Evolutionary conservation across 2,797 vertebrate species (phyloP).

Genomic region (Sebastes kiyomatsui): DNA sequence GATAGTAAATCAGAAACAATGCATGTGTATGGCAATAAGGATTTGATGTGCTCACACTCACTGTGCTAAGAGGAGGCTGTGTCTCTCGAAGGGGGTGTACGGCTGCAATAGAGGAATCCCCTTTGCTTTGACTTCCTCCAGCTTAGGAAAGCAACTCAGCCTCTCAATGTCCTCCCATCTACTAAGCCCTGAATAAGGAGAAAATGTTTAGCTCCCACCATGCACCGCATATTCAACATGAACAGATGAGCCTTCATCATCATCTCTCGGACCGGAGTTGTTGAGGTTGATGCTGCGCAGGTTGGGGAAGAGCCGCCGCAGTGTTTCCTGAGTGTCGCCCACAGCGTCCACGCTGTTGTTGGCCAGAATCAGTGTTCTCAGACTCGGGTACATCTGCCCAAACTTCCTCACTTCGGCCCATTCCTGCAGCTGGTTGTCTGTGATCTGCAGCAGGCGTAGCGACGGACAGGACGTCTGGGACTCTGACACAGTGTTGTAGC

Average conservation of each 20-base stretch:
- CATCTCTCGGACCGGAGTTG: conserved; percentile 89
- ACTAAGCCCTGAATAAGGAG: conserved; percentile 83
- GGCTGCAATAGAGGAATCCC: conserved; percentile 94
- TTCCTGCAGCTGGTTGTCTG: conserved; percentile 94
- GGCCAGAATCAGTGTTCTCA: conserved; percentile 91
- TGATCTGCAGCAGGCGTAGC: conserved; percentile 95
- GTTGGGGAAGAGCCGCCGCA: conserved; percentile 90
- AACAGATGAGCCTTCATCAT: background rate
- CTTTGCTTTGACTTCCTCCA: conserved; percentile 91
- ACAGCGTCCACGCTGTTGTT: conserved; percentile 92
- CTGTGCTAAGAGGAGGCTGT: conserved; percentile 91
- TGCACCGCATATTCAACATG: rapidly evolving
- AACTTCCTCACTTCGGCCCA: conserved; percentile 95
- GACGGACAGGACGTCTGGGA: conserved; percentile 88
- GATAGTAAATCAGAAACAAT: background rate
- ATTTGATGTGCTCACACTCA: conserved; percentile 55
- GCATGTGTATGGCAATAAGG: background rate
- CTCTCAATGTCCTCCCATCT: conserved; percentile 95
- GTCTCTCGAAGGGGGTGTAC: conserved; percentile 90
- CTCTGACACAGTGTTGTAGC: conserved; percentile 89
- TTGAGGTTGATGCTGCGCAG: conserved; percentile 95
- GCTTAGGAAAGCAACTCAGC: conserved; percentile 93
- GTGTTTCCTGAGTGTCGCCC: conserved; percentile 85
- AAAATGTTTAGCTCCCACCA: background rate
- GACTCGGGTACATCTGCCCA: conserved; percentile 91